Conservation (phyloP, 2,888 invertebrate species). For the Anthrax anthrax region DNA sequence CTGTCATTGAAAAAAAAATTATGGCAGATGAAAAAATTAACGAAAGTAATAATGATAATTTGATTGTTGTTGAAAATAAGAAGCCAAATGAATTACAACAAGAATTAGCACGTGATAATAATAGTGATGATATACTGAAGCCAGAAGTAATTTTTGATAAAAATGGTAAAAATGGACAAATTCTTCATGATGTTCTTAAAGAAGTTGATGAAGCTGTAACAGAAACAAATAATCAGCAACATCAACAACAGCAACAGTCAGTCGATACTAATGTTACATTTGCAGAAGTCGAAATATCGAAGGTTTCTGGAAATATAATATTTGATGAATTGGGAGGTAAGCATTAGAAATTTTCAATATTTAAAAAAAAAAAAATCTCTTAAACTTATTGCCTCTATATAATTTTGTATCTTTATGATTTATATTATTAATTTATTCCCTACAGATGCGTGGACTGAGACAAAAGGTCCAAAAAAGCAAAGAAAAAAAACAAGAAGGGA, state of each 20-base stretch:
- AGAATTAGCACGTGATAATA: too few species aligned
- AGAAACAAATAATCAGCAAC: too few species aligned
- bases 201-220: neutral
- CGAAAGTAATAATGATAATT: neutral
- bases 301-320: neutral
- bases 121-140: neutral
- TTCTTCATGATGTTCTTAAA: neutral
- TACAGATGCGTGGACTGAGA: conserved; percentile 3
- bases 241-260: neutral
- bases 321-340: conserved; percentile 1
- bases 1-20: neutral
- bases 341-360: too few species aligned
- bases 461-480: conserved; percentile 1
- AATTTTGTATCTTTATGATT: too few species aligned
- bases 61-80: too few species aligned
- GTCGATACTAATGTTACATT: neutral
- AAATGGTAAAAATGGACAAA: neutral
- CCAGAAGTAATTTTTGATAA: neutral
- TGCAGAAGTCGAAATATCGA: neutral
- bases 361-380: too few species aligned
- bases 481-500: conserved; percentile 2
- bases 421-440: neutral
- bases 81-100: too few species aligned
- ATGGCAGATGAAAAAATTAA: neutral
- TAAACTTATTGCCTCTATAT: too few species aligned